Conservation (phyloP, 2,888 invertebrate genomes). For the Coecobrya sp. region DNA sequence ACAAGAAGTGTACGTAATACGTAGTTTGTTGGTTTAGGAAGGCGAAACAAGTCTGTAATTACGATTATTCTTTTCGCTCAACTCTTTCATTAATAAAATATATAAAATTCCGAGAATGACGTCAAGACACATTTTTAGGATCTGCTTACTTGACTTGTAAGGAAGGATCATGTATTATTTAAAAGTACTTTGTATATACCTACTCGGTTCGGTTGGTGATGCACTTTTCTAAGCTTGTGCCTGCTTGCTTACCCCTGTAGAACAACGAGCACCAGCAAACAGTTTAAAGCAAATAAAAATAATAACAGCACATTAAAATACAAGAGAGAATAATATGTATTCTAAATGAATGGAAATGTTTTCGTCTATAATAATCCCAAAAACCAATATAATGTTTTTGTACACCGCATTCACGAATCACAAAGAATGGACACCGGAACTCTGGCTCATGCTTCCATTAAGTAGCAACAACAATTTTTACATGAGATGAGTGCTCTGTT, state of each 20-base stretch:
- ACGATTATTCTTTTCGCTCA: slow-evolving; percentile 15
- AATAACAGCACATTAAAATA: slow-evolving; percentile 32
- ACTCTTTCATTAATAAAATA: slow-evolving; percentile 18
- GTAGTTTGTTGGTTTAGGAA: slow-evolving; percentile 12
- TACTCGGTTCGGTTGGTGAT: background rate
- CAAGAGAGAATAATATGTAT: slow-evolving; percentile 18
- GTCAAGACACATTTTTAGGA: slow-evolving; percentile 12
- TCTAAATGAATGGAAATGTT: slow-evolving; percentile 8
- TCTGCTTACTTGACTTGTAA: background rate
- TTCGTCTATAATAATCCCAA: background rate
- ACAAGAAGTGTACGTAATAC: background rate
- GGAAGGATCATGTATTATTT: background rate
- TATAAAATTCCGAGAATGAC: background rate
- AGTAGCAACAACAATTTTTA: slow-evolving; percentile 44
- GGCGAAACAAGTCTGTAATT: slow-evolving; percentile 16
- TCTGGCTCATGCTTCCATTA: slow-evolving; percentile 74
- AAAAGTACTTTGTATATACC: background rate
- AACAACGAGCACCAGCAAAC: background rate
- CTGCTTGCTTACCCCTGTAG: background rate
- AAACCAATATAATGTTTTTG: background rate
- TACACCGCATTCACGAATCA: background rate
- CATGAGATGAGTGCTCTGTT: slow-evolving; percentile 10
- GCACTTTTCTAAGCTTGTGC: background rate
- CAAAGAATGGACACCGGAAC: slow-evolving; percentile 65
- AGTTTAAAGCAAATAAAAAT: background rate